Base-by-base conservation (phyloP, 2,888 invertebrate genomes). In the Mesorhabditis spiculigera region DNA sequence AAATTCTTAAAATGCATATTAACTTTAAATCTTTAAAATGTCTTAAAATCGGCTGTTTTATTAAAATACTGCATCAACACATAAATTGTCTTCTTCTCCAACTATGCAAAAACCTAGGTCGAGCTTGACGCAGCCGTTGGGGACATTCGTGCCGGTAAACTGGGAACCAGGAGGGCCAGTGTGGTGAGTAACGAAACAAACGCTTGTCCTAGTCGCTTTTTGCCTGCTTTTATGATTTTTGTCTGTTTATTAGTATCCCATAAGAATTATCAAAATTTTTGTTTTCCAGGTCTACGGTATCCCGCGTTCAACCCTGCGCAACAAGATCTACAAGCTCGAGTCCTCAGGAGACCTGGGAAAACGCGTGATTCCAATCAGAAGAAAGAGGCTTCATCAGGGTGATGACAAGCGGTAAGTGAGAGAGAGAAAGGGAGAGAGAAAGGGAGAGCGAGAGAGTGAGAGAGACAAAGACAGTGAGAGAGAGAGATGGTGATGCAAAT, bases 261-360 rank as follows among this genome's bases (percentile, higher is more conserved):
- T 94, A 6, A 89, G 95, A 65, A 90, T 13, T 5, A 5, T 42
- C 16, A 28, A 10, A 42, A n/a, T 68, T 62, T 41, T 66, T 74
- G 95, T 96, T 6, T 93, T 96, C 68, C 93, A 93, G 69, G 92
- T 95, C 82, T 97, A 97, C 88, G 94, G 95, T 82, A 95, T 96
- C 86, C 96, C 96, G 5, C 90, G 96, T 77, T 95, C 96, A 78
- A 96, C 95, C 43, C 90, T 97, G 67, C 91, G 96, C 75, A 97
- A 95, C 89, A 97, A 97, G 89, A 93, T 89, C 58, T 88, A 88
- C 80, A 88, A 88, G 74, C 78, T 88, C 77, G 87, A 87, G 45
- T 78, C 77, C 6, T 75, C 77, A 4, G 78, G 79, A 50, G 77
- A 73, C 28, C 28, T 28, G 28, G 28, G 28, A 28, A 28, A 28